Percentiles rank a stretch among this genome's conserved stretches.
phyloP scores from a whole-genome alignment of 2,888 invertebrate species.

The Octodonta nipae region DNA sequence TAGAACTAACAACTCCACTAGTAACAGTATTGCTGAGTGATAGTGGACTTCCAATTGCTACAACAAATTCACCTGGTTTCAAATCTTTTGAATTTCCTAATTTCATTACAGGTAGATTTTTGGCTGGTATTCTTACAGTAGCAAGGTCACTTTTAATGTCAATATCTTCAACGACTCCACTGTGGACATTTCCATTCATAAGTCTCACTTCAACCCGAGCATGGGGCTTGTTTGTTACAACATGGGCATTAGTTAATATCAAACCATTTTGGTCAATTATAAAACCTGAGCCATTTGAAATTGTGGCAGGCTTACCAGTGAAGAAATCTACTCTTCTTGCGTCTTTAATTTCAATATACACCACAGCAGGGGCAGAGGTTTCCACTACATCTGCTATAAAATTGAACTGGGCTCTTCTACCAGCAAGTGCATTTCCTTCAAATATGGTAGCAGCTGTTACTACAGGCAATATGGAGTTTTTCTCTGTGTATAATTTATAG shows the following conservation, averaged over 20 bases:
- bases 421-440: constrained; percentile 32
- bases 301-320: constrained; percentile 51
- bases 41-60: constrained; percentile 85
- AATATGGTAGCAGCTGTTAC: constrained; percentile 34
- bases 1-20: constrained; percentile 60
- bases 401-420: constrained; percentile 55
- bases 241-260: constrained; percentile 89
- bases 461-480: constrained; percentile 20
- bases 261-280: constrained; percentile 76
- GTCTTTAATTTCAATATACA: constrained; percentile 82
- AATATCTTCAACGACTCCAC: constrained; percentile 67
- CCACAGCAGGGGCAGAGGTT: constrained; percentile 70
- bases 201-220: constrained; percentile 36
- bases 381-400: constrained; percentile 88
- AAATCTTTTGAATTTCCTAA: constrained; percentile 56
- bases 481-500: constrained; percentile 39
- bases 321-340: constrained; percentile 53
- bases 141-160: constrained; percentile 80
- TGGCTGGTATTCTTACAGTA: constrained; percentile 37
- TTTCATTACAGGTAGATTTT: constrained; percentile 62
- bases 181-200: constrained; percentile 37
- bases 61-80: constrained; percentile 84
- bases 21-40: constrained; percentile 84
- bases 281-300: constrained; percentile 86
- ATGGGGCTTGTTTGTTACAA: constrained; percentile 71